Evolutionary conservation across 2,113 vertebrate species (phyloP).

Genomic region (mouse (Mus musculus)): GRCm39 chrX:49892001-49892500

Average conservation of each 20-base stretch:
- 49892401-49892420: constrained; percentile 34
- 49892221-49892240: constrained; percentile 35
- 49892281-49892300: background rate
- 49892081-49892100: constrained; percentile 40
- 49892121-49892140: constrained; percentile 10
- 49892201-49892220: constrained; percentile 13
- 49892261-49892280: background rate
- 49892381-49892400: constrained; percentile 6
- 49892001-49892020: constrained; percentile 3
- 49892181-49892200: background rate
- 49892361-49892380: background rate
- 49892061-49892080: constrained; percentile 5
- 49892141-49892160: background rate
- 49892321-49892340: background rate
- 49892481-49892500: background rate
- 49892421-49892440: constrained; percentile 47
- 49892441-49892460: constrained; percentile 60
- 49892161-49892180: background rate
- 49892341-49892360: background rate
- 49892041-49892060: background rate
- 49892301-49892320: background rate
- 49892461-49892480: constrained; percentile 45
- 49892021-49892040: constrained; percentile 33
- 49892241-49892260: background rate
- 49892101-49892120: constrained; percentile 5